Percentiles rank a stretch among this genome's conserved stretches.
Evolutionary conservation across 53 echinoderm and acorn worm genomes (phyloP).

Genomic region (Apostichopus leukothele): DNA sequence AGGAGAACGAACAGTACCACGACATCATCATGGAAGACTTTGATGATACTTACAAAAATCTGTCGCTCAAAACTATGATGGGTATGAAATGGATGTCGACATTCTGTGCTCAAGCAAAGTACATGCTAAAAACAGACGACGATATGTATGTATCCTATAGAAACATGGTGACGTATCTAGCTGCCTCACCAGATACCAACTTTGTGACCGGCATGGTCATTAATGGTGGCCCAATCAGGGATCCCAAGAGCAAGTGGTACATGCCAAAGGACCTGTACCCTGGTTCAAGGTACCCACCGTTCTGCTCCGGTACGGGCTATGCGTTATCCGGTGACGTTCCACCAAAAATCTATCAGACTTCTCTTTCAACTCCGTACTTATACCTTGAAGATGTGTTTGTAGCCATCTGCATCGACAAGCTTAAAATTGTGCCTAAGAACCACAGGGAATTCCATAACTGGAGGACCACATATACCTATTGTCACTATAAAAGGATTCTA

Average conservation of each 20-base stretch:
- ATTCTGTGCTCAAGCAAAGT: slow-evolving; percentile 76
- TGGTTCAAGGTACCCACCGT: slow-evolving; percentile 84
- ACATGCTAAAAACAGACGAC: slow-evolving; percentile 52
- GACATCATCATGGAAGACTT: slow-evolving; percentile 96
- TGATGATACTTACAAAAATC: slow-evolving; percentile 86
- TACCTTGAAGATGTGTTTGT: slow-evolving; percentile 92
- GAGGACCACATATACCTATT: slow-evolving; percentile 83
- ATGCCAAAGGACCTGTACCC: slow-evolving; percentile 87
- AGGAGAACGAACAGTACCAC: slow-evolving; percentile 76
- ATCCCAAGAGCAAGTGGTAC: slow-evolving; percentile 96
- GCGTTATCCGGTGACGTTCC: slow-evolving; percentile 80
- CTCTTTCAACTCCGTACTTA: slow-evolving; percentile 69
- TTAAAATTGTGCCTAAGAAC: slow-evolving; percentile 70
- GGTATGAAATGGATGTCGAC: slow-evolving; percentile 80
- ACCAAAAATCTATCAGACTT: slow-evolving; percentile 62
- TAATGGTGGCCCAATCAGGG: slow-evolving; percentile 85
- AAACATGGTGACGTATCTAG: slow-evolving; percentile 69
- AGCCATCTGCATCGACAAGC: slow-evolving; percentile 70
- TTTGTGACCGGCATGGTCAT: slow-evolving; percentile 81
- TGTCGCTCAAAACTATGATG: slow-evolving; percentile 93
- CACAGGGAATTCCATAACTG: slow-evolving; percentile 85
- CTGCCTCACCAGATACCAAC: slow-evolving; percentile 43
- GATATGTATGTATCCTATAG: slow-evolving; percentile 88
- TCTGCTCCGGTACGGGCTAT: slow-evolving; percentile 92
- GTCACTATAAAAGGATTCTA: slow-evolving; percentile 78